A percentile compares a stretch with the other conserved stretches of the same genome.
These are phyloP conservation scores for Danio tinwini DNA, from an alignment of 2,797 vertebrate species.

Conservation along the genomic window DNA sequence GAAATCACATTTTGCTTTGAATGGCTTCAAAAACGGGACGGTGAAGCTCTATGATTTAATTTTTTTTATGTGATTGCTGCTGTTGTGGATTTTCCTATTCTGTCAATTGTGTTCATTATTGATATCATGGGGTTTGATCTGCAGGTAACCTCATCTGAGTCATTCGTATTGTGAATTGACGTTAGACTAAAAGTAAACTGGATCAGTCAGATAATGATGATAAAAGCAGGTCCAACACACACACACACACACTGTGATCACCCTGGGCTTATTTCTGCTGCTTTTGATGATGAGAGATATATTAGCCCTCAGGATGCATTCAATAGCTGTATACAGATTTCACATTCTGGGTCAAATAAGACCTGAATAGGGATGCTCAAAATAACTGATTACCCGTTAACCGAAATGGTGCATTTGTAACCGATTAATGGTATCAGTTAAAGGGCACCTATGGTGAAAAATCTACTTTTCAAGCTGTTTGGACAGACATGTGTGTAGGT, in stretches of 20 bases:
- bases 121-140: conserved; percentile 70
- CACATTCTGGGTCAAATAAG: no score
- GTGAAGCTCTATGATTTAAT: conserved; percentile 43
- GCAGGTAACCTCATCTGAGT: conserved; percentile 69
- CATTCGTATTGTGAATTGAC: conserved; percentile 57
- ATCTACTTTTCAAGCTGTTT: no score
- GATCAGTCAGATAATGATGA: conserved; percentile 1
- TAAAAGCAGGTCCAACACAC: neutral
- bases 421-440: no score
- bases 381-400: no score
- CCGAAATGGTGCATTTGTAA: no score
- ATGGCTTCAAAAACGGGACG: conserved; percentile 61
- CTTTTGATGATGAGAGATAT: neutral
- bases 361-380: no score
- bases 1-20: conserved; percentile 48
- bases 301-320: neutral
- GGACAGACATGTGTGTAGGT: no score
- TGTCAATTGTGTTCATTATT: conserved; percentile 70
- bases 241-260: neutral
- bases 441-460: no score
- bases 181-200: conserved; percentile 61
- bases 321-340: no score
- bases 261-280: neutral
- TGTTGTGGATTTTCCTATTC: conserved; percentile 61
- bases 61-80: conserved; percentile 69